Base-by-base conservation (phyloP, 1,140 invertebrate genomes). In the Plutomurus gul region DNA sequence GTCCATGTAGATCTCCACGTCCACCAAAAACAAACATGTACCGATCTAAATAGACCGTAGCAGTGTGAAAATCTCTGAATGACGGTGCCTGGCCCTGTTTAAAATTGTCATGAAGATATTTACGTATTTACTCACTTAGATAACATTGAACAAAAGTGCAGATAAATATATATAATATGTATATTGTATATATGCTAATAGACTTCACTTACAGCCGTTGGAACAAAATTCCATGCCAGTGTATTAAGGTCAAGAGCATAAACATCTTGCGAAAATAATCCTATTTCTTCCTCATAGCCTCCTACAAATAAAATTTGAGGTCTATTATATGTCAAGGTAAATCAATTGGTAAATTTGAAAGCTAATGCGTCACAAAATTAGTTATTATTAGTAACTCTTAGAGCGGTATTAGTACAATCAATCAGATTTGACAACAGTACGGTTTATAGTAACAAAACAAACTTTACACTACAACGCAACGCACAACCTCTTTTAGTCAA, bases 31-130 rank as follows among this genome's bases (percentile, higher is more conserved):
- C 88, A 85, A 93, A 96, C 82, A 85, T 83, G 65, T 74, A 85
- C 7, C 36, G 76, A 56, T 84, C 83, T 37, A 82, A 56, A 47
- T 82, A 84, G 4, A 91, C 90, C 11, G 92, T 92, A 0, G 94
- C 92, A 1, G 95, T 92, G 85, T 96, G 95, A 85, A 97, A 97
- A 87, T 97, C 95, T 81, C 95, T 87, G 85, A 92, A 91, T 18
- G 89, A 88, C 27, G 95, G 94, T 79, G 89, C 86, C 18, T 76
- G 80, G n/a, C 89, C 89, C 71, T 43, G 60, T 13, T 8, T 30
- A 60, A 25, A 3, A 60, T 13, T 60, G 2, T 20, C 10, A 20
- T 25, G 10, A 3, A 65, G 2, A 76, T 33, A 20, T 11, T 20
- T 47, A 4, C 37, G 4, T 22, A 70, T n/a, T n/a, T n/a, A n/a